Evolutionary conservation across 2,797 vertebrate genomes (phyloP), one percentile per base, ranked within the genome.

Genomic region (Ctenochaetus hawaiiensis): DNA sequence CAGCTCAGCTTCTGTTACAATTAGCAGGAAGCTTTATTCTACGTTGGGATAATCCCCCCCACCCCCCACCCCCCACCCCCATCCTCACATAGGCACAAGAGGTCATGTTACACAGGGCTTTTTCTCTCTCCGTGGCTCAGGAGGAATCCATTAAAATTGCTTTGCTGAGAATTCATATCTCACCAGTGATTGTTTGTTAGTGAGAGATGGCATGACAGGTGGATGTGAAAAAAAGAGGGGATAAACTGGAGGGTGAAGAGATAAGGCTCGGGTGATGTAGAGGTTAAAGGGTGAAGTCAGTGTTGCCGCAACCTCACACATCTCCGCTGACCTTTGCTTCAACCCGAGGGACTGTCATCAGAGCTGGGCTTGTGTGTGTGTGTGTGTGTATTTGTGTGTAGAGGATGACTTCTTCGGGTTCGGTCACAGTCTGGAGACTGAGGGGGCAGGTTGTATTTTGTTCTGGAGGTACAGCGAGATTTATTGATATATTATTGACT

Each of bases 1-100:
- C 92, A 94, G 90, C 87, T 73, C 75, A 75, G 94, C 92, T 95
- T 95, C 93, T 85, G 92, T 96, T 95, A 95, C 95, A 94, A 93
- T 95, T 94, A 95, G 90, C 90, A 91, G 92, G 94, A 94, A 94
- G 90, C 90, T 94, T 93, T 84, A 93, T 94, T 92, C 93, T 89
- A 86, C 87, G 61, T 75, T 80, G 90, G 87, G 83, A 90, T 87
- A 87, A 84, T 80, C 78, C 72, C 75, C 72, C 74, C 56, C n/a
- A 64, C 71, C 75, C 74, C 72, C 58, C n/a, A 64, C 76, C 74
- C 72, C 14, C 16, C 45, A 2, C 76, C 72, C 74, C 58, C 18
- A 64, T 76, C 72, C 72, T 65, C 71, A 53, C 65, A 56, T 52
- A 57, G 57, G 62, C 78, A 45, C 78, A 78, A 60, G 49, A 67